Evolutionary conservation across 1,140 invertebrate genomes (phyloP).

Genomic region (Heliconius eleuchia): DNA sequence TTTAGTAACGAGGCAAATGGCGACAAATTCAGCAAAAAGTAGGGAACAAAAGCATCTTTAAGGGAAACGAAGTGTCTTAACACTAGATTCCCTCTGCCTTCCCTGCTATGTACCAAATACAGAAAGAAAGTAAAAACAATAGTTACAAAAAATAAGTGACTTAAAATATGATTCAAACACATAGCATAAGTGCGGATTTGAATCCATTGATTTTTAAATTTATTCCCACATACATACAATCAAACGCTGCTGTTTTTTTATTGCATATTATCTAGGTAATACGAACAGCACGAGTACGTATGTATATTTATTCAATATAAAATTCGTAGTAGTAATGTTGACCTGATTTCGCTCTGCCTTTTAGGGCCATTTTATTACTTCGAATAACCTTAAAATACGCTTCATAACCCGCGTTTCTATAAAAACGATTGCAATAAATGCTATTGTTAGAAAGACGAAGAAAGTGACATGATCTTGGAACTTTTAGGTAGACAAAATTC

Average conservation of each 20-base stretch:
- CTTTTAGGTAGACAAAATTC: background rate
- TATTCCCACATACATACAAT: too few relatives aligned
- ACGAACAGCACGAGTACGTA: background rate
- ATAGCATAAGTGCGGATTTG: too few relatives aligned
- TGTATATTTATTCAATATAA: background rate
- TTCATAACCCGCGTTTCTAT: slow-evolving; percentile 7
- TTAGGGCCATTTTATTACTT: slow-evolving; percentile 12
- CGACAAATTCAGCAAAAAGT: too few relatives aligned
- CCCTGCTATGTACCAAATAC: too few relatives aligned
- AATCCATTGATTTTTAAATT: too few relatives aligned
- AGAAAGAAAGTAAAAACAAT: too few relatives aligned
- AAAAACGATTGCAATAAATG: slow-evolving; percentile 15
- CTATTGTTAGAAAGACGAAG: slow-evolving; percentile 8
- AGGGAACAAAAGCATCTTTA: too few relatives aligned
- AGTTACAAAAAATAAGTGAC: background rate
- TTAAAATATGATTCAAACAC: background rate
- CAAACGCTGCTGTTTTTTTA: too few relatives aligned
- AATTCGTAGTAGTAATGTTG: background rate
- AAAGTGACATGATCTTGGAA: background rate
- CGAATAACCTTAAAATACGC: slow-evolving; percentile 12
- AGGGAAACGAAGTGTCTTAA: too few relatives aligned
- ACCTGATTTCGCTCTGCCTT: slow-evolving; percentile 21
- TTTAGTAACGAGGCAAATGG: too few relatives aligned
- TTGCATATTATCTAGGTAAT: background rate
- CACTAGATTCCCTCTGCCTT: too few relatives aligned